These are phyloP conservation scores for Tupaia chinensis DNA, from an alignment of 2,113 vertebrate genomes.

Conservation along the genomic window DNA sequence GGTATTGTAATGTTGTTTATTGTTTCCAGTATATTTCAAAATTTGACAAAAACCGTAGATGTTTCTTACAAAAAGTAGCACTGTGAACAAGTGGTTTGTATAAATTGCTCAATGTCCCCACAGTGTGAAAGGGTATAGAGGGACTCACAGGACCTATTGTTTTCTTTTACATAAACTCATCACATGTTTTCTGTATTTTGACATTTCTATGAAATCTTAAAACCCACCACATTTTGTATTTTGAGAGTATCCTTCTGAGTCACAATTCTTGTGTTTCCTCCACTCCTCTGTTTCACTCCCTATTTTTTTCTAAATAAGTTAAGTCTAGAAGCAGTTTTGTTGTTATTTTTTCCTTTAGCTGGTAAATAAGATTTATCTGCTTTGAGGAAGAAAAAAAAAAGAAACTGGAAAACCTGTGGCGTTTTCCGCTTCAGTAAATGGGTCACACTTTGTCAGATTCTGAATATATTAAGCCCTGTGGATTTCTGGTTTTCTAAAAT, in stretches of 20 bases:
- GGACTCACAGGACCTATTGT: neutral
- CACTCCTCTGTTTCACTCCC: neutral
- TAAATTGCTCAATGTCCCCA: neutral
- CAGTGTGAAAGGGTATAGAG: neutral
- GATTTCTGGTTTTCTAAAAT: conserved; percentile 66
- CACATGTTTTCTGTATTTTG: conserved; percentile 30
- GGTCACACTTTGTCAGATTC: conserved; percentile 72
- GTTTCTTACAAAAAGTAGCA: neutral
- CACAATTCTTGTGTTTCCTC: neutral
- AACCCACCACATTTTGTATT: neutral
- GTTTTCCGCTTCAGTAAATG: conserved; percentile 74
- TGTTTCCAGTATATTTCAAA: conserved; percentile 4
- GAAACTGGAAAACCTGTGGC: neutral
- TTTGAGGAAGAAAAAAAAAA: conserved; percentile 14
- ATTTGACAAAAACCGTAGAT: neutral
- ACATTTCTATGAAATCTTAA: neutral
- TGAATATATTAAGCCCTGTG: conserved; percentile 65
- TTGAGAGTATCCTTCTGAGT: neutral
- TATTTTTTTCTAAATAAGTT: conserved; percentile 4
- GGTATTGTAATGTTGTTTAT: neutral
- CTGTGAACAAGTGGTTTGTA: neutral
- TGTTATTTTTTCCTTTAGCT: conserved; percentile 3
- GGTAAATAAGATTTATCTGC: conserved; percentile 67
- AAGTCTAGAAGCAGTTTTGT: neutral
- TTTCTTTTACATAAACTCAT: conserved; percentile 4